Percentiles rank a stretch among this genome's conserved stretches.
These are phyloP conservation scores for Drosophila hamatofila DNA, from an alignment of 2,888 invertebrate genomes.

Conservation along the genomic window DNA sequence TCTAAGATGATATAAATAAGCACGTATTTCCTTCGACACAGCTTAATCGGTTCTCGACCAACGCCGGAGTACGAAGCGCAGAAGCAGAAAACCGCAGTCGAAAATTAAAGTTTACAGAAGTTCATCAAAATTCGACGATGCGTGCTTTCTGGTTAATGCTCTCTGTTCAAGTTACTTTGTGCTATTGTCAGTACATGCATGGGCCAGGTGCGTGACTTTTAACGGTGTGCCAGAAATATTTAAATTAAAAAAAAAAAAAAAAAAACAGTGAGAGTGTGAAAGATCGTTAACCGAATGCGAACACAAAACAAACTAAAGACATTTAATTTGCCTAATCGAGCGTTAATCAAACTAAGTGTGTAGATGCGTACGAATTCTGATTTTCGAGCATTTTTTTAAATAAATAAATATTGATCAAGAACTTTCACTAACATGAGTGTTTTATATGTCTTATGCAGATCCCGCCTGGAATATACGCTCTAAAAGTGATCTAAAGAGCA, in stretches of 20 bases:
- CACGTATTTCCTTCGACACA: slow-evolving; percentile 30
- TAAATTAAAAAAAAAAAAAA: slow-evolving; percentile 35
- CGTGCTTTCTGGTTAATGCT: slow-evolving; percentile 58
- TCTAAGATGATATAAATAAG: slow-evolving; percentile 58
- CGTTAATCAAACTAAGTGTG: slow-evolving; percentile 46
- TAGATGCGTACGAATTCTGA: neutral
- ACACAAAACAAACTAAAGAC: slow-evolving; percentile 45
- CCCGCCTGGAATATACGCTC: slow-evolving; percentile 60
- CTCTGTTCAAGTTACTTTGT: slow-evolving; percentile 53
- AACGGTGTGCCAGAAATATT: slow-evolving; percentile 37
- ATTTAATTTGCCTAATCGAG: slow-evolving; percentile 48
- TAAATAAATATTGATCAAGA: slow-evolving; percentile 39
- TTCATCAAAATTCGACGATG: slow-evolving; percentile 67
- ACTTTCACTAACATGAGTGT: slow-evolving; percentile 30
- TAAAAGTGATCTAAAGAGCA: slow-evolving; percentile 49
- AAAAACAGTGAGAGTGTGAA: slow-evolving; percentile 50
- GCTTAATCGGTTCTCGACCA: slow-evolving; percentile 58
- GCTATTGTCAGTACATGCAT: slow-evolving; percentile 64
- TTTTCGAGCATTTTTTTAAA: slow-evolving; percentile 1
- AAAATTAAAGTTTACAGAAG: slow-evolving; percentile 52
- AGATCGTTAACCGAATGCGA: slow-evolving; percentile 34
- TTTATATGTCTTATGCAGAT: slow-evolving; percentile 37
- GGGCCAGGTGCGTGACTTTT: slow-evolving; percentile 73
- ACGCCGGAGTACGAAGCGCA: slow-evolving; percentile 12
- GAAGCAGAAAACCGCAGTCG: slow-evolving; percentile 2